Base-by-base conservation (phyloP, 2,113 vertebrate genomes). In the Nothobranchius furzeri region DNA sequence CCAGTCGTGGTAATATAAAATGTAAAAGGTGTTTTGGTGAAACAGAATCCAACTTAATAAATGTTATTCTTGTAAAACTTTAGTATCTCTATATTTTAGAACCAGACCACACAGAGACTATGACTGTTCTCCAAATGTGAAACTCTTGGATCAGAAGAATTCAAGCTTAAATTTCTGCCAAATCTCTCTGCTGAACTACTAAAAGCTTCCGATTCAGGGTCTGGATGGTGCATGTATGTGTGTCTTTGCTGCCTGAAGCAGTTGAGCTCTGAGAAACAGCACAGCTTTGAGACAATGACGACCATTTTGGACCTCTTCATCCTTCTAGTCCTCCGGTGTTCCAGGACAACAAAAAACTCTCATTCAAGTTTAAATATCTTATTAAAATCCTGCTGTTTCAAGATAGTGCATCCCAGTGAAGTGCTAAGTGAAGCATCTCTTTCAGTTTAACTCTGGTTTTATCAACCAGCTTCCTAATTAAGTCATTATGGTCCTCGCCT, bases 91-190 rank as follows among this genome's bases (percentile, higher is more conserved):
- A 2, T 40, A 14, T 40, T 3, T 36, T 30, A 36, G 25, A 8
- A 13, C 36, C n/a, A 7, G 12, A 6, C 3, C 7, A 11, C 3
- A 94, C 85, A 0, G 78, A 55, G 72, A 93, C 89, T 91, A 0
- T 93, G 91, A 81, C 94, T 95, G 63, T 94, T 89, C 30, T 30
- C n/a, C 91, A 84, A 57, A 94, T 90, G 74, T 87, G 66, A 71
- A 95, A 94, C 82, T 96, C 92, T 0, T 94, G 92, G 60, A 95
- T 93, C 61, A 93, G 92, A 4, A 87, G 85, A 75, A 94, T 93
- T 81, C 89, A 93, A 68, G 78, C 71, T 80, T 94, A 92, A 1
- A 83, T 78, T 67, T 77, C 12, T 89, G 86, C 79, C 74, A 94
- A 68, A 55, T 94, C 88, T 0, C 81, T 85, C 68, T 93, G 93